phyloP scores from a whole-genome alignment of 2,113 vertebrate genomes.

The Esox niger region DNA sequence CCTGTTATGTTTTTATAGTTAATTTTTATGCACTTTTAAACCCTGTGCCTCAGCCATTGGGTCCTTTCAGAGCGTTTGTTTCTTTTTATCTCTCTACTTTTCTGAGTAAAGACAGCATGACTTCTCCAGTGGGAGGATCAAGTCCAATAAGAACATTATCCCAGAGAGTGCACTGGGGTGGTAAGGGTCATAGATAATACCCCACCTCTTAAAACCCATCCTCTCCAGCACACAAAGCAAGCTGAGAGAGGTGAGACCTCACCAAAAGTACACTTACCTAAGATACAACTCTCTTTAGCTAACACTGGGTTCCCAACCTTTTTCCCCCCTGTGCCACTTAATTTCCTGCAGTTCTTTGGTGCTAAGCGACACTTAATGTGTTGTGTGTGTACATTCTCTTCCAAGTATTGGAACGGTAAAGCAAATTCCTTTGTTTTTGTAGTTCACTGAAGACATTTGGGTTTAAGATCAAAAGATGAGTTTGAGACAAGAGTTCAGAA shows the following conservation, averaged over 20 bases:
- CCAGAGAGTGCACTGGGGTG: conserved; percentile 76
- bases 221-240: conserved; percentile 54
- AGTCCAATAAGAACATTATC: conserved; percentile 81
- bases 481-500: no score
- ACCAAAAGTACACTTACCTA: background rate
- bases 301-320: conserved; percentile 34
- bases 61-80: conserved; percentile 41
- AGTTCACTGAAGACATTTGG: no score
- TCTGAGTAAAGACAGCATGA: conserved; percentile 79
- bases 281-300: conserved; percentile 55
- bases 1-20: no score
- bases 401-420: no score
- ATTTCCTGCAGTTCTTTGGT: no score
- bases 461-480: no score
- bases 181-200: conserved; percentile 75
- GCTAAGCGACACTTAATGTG: no score
- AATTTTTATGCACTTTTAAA: background rate
- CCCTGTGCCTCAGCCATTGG: conserved; percentile 32
- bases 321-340: no score
- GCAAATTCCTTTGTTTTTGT: no score
- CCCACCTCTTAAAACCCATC: conserved; percentile 68
- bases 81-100: conserved; percentile 60
- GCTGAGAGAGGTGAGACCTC: conserved; percentile 55
- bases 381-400: no score
- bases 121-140: conserved; percentile 74